Conservation (phyloP, 1,140 invertebrate species). For the Caenorhabditis tropicalis region DNA sequence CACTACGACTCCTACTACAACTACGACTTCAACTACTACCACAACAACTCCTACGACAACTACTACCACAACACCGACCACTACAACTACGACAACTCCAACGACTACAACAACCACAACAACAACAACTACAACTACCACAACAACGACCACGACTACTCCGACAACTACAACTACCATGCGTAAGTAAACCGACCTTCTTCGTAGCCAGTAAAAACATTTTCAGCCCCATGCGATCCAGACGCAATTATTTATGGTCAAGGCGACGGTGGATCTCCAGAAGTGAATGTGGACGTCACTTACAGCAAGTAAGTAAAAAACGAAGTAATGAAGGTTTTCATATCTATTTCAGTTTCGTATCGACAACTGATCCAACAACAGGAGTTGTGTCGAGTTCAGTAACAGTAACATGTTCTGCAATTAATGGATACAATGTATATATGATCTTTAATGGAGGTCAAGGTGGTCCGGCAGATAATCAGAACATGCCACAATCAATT, state of each 20-base stretch:
- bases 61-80: not conserved
- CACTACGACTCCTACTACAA: not conserved
- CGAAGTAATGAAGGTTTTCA: not conserved
- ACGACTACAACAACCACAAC: conserved; percentile 6
- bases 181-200: not conserved
- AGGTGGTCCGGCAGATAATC: not conserved
- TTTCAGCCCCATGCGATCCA: conserved; percentile 28
- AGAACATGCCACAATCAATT: not conserved
- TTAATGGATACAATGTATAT: not conserved
- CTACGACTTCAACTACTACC: not conserved
- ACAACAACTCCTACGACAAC: conserved; percentile 1
- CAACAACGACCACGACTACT: conserved; percentile 12
- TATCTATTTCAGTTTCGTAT: not conserved
- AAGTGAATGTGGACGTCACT: not conserved
- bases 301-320: not conserved
- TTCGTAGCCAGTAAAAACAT: not conserved
- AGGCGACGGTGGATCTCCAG: not conserved
- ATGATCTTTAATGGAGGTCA: conserved; percentile 2
- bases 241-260: not conserved
- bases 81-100: not conserved
- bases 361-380: not conserved
- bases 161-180: conserved; percentile 17
- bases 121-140: conserved; percentile 9
- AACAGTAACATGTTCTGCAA: not conserved
- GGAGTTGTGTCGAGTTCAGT: not conserved